phyloP scores from a whole-genome alignment of 2,113 vertebrate genomes.

The Apus apus region DNA sequence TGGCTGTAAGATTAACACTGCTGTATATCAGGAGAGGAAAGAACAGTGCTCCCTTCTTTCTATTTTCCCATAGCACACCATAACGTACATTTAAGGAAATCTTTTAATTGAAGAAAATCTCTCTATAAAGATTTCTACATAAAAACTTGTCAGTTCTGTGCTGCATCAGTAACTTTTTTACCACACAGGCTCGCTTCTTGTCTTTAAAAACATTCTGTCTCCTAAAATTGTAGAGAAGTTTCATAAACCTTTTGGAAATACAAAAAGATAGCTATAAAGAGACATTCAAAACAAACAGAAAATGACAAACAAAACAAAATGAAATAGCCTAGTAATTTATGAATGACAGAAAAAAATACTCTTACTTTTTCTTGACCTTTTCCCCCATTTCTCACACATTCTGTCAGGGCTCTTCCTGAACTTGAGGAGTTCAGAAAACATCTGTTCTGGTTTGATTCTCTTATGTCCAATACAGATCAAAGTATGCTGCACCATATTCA shows the following conservation, averaged over 20 bases:
- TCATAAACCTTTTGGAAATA: neutral
- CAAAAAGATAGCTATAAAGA: neutral
- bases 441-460: neutral
- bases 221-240: neutral
- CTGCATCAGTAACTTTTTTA: neutral
- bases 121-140: neutral
- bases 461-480: neutral
- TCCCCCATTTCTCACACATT: neutral
- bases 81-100: neutral
- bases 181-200: neutral
- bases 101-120: neutral
- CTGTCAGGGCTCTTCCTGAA: neutral
- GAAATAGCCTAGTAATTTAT: neutral
- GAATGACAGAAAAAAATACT: neutral
- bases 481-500: neutral
- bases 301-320: neutral
- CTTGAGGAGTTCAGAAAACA: neutral
- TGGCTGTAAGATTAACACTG: neutral
- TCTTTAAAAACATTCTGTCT: neutral
- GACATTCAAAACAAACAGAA: neutral
- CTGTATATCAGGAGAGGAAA: neutral
- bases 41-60: accelerated
- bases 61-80: neutral
- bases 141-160: neutral
- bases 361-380: neutral